A percentile compares a stretch with the other conserved stretches of the same genome.
These are phyloP conservation scores for Pristionchus entomophagus DNA, from an alignment of 2,888 invertebrate species.

Conservation along the genomic window DNA sequence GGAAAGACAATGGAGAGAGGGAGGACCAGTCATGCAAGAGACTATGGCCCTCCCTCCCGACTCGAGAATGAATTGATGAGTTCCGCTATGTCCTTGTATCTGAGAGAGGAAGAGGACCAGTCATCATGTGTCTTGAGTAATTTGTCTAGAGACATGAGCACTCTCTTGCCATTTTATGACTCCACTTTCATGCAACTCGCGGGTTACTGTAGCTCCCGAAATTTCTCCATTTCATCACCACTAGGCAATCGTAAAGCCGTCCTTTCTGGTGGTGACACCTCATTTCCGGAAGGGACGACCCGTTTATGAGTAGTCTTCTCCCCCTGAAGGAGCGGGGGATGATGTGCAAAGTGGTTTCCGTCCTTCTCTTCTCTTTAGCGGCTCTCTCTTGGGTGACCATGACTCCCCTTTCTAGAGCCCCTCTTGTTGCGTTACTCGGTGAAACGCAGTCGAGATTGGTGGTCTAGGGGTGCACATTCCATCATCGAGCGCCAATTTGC, in stretches of 20 bases:
- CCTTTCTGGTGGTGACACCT: slow-evolving; percentile 22
- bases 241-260: neutral
- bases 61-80: slow-evolving; percentile 40
- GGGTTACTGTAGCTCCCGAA: neutral
- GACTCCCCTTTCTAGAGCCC: neutral
- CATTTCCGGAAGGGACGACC: slow-evolving; percentile 30
- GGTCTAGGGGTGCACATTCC: no score
- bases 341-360: slow-evolving; percentile 36
- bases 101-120: slow-evolving; percentile 35
- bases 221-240: neutral
- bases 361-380: neutral
- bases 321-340: neutral
- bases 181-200: neutral
- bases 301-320: slow-evolving; percentile 12
- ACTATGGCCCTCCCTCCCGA: no score
- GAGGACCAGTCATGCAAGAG: slow-evolving; percentile 38
- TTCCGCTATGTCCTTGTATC: slow-evolving; percentile 43
- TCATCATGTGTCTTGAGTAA: slow-evolving; percentile 11
- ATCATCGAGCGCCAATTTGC: no score
- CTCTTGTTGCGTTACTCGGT: neutral
- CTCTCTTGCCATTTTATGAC: slow-evolving; percentile 23
- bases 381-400: neutral
- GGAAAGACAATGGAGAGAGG: slow-evolving; percentile 32
- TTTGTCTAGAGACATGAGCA: neutral
- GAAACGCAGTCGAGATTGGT: no score